phyloP scores from a whole-genome alignment of 2,797 vertebrate species.

The Pyrocephalus nanus region DNA sequence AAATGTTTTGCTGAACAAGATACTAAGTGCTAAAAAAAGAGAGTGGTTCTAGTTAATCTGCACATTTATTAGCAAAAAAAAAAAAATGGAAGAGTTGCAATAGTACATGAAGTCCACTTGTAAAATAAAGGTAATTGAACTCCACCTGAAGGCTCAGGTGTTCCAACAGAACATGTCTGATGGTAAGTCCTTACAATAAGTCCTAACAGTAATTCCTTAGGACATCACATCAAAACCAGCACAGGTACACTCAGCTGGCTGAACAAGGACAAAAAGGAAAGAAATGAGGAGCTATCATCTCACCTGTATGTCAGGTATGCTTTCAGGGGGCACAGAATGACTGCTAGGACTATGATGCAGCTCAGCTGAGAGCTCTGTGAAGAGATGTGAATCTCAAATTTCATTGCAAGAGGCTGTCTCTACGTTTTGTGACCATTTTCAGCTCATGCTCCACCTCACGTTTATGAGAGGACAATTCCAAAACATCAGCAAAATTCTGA shows the following conservation, averaged over 20 bases:
- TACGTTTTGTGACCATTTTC: background rate
- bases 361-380: background rate
- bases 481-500: background rate
- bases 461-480: background rate
- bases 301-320: background rate
- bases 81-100: background rate
- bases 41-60: background rate
- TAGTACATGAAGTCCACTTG: background rate
- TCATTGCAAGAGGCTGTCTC: background rate
- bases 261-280: background rate
- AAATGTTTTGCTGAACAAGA: background rate
- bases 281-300: background rate
- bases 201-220: background rate
- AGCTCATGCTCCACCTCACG: rapidly evolving
- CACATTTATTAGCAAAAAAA: background rate
- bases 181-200: background rate
- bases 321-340: background rate
- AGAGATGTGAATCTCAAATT: background rate
- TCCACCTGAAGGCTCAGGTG: background rate
- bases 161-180: background rate
- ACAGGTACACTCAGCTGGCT: background rate
- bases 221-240: background rate
- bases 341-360: background rate
- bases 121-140: background rate
- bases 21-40: background rate